Conservation (phyloP, 2,888 invertebrate genomes). For the Tethea ocularis region DNA sequence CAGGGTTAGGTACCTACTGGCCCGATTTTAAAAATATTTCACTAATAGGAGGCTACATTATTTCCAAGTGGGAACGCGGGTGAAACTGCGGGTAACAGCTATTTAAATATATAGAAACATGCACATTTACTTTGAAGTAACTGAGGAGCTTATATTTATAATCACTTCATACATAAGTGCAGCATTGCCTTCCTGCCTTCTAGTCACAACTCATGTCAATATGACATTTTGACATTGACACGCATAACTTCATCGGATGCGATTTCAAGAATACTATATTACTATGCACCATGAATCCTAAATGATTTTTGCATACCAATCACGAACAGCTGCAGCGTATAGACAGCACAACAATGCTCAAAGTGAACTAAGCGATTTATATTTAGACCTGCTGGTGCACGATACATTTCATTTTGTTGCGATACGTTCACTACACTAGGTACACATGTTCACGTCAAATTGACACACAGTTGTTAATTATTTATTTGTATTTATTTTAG, state of each 20-base stretch:
- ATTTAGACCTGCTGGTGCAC: conserved; percentile 38
- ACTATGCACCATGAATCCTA: conserved; percentile 18
- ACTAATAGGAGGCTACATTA: too few relatives aligned
- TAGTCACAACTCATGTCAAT: not conserved
- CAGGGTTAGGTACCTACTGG: too few relatives aligned
- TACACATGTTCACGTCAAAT: conserved; percentile 8
- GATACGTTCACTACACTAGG: not conserved
- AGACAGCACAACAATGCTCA: conserved; percentile 43
- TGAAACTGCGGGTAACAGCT: too few relatives aligned
- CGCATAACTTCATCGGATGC: not conserved
- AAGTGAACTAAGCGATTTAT: conserved; percentile 52
- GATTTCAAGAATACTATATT: conserved; percentile 4
- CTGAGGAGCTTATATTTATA: too few relatives aligned
- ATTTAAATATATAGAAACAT: too few relatives aligned
- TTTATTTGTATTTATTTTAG: not conserved
- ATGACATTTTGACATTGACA: conserved; percentile 5
- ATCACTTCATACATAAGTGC: not conserved
- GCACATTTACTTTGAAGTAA: too few relatives aligned
- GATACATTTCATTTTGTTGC: conserved; percentile 2
- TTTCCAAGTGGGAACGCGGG: too few relatives aligned
- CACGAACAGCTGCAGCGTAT: conserved; percentile 29
- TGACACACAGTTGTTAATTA: not conserved
- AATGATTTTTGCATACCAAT: conserved; percentile 31
- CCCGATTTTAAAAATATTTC: too few relatives aligned
- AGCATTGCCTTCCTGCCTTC: not conserved